Base-by-base conservation (phyloP, 2,888 invertebrate species). In the Ommatoiulus sabulosus region DNA sequence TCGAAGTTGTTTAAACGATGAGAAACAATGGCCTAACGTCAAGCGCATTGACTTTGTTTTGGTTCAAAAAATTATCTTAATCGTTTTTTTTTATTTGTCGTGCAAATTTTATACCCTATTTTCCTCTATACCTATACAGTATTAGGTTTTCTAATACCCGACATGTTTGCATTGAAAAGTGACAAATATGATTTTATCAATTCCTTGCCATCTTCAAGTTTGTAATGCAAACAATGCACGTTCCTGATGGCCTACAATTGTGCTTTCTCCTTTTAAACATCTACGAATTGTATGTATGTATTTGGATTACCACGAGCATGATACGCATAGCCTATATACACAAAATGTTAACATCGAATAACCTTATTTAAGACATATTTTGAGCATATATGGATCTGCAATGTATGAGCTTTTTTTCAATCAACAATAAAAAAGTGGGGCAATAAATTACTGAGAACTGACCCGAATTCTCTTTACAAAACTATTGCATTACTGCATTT, bases 401-500 rank as follows among this genome's bases (percentile, higher is more conserved):
- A 35, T 80, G 80, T 12, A 15, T 80, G 15, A 10, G 72, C 3
- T 80, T 80, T 80, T 80, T 80, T 80, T 80, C 80, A 80, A 80
- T 80, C 80, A 24, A 12, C 80, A 80, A 35, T 15, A 15, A 35
- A 80, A 35, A 80, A 80, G 3, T 80, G 15, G 80, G 80, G 35
- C 80, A 80, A 35, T 80, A 80, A 80, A 80, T 80, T 80, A 35
- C 35, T 80, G 80, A 80, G 80, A 43, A 43, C 35, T 80, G 80
- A 80, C 80, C 80, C 35, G 80, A 80, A 35, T 80, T 80, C 35
- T 4, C 24, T 15, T 15, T 80, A 43, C 35, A 80, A 80, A 80
- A 10, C 80, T 35, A 80, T 80, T 80, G 80, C 80, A 80, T 80
- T 43, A 80, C 24, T 80, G 12, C 8, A 35, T 80, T 80, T 35